phyloP scores from a whole-genome alignment of 2,888 invertebrate genomes.

The Drosophila paranaensis region DNA sequence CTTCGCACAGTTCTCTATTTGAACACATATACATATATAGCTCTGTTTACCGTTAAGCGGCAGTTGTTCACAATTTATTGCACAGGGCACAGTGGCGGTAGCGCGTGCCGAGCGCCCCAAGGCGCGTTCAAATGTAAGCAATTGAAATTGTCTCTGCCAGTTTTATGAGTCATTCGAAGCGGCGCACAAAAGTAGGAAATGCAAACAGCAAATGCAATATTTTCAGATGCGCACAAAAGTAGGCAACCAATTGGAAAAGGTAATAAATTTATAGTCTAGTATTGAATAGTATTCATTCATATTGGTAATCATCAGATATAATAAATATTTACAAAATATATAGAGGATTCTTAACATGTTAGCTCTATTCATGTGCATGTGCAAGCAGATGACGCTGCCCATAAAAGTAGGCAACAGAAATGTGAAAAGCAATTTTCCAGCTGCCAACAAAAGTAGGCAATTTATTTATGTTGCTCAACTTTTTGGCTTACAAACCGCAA shows the following conservation, averaged over 20 bases:
- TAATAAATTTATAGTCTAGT: too few species aligned
- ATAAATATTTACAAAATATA: background rate
- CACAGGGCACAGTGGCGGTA: too few species aligned
- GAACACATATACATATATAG: background rate
- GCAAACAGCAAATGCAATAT: background rate
- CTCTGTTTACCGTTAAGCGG: constrained; percentile 2
- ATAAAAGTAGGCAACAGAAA: background rate
- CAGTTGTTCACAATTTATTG: background rate
- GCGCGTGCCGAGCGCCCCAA: background rate
- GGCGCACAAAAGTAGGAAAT: constrained; percentile 3
- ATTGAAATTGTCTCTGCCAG: constrained; percentile 15
- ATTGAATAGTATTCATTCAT: background rate
- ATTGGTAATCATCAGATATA: too few species aligned
- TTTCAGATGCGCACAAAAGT: constrained; percentile 1
- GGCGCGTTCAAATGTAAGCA: constrained; percentile 30
- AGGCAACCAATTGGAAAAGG: background rate
- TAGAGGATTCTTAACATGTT: background rate
- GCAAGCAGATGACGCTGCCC: background rate
- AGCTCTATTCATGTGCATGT: background rate
- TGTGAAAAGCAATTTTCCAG: background rate
- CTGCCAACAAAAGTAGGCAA: background rate
- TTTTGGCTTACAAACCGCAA: background rate
- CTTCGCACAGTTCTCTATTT: background rate
- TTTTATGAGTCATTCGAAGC: background rate
- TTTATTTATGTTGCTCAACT: background rate